Conservation (phyloP, 2,797 vertebrate genomes). For the Eulemur mongoz region DNA sequence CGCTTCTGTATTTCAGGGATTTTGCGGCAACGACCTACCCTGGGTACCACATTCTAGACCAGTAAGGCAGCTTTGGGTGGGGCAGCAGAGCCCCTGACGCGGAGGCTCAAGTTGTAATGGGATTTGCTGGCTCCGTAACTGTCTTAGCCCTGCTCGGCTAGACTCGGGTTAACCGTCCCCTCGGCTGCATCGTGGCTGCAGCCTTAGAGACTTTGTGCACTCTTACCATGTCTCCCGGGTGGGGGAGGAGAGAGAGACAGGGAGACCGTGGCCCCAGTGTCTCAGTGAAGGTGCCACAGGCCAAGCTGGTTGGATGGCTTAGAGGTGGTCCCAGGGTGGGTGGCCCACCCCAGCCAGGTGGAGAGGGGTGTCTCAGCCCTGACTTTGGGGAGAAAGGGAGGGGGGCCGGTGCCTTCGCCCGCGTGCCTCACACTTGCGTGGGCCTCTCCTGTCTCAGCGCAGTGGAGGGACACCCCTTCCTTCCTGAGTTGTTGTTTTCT, state of each 20-base stretch:
- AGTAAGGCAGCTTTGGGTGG: neutral
- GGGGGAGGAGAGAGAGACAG: neutral
- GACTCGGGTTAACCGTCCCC: neutral
- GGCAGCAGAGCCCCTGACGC: neutral
- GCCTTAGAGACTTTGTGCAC: neutral
- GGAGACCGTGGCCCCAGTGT: neutral
- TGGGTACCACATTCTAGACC: neutral
- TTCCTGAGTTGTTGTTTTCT: no score
- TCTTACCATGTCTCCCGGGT: neutral
- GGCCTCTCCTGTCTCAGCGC: neutral
- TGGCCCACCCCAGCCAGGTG: no score
- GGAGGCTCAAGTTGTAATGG: neutral
- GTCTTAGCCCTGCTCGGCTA: no score
- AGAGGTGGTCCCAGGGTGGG: neutral
- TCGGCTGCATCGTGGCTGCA: neutral
- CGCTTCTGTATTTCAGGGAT: neutral
- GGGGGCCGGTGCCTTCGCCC: neutral
- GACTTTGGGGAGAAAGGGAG: neutral
- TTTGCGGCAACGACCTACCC: neutral
- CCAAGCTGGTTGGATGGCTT: neutral
- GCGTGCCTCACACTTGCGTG: neutral
- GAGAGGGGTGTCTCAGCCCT: neutral
- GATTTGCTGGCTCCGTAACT: neutral
- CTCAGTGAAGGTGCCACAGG: neutral
- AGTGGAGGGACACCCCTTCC: neutral